Percentiles rank a stretch among this genome's conserved stretches.
Evolutionary conservation across 2,113 vertebrate genomes (phyloP).

Genomic region (Marmota monax): DNA sequence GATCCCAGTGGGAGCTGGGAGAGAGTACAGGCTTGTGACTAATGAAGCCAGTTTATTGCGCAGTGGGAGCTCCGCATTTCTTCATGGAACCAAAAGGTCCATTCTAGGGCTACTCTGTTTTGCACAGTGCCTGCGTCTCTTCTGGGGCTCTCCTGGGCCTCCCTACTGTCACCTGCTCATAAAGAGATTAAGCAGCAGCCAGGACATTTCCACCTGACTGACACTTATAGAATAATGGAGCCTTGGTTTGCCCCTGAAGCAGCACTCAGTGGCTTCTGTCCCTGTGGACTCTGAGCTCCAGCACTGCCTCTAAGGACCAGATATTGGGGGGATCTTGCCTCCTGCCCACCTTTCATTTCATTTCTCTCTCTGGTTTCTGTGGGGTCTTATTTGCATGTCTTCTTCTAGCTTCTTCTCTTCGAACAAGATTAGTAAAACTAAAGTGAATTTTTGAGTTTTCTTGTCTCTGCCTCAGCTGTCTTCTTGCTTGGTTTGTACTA

Average conservation of each 20-base stretch:
- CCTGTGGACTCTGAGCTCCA: background rate
- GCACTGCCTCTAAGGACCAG: slow-evolving; percentile 28
- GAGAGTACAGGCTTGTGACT: background rate
- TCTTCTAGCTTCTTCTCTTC: background rate
- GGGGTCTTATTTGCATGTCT: background rate
- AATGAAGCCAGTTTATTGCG: background rate
- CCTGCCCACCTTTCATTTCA: background rate
- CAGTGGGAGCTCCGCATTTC: background rate
- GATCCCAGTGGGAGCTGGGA: background rate
- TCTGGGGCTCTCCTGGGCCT: slow-evolving; percentile 39
- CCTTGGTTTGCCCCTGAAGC: slow-evolving; percentile 60
- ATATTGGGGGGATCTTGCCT: background rate
- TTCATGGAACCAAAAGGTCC: background rate
- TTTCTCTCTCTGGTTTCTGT: background rate
- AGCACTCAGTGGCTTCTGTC: slow-evolving; percentile 23
- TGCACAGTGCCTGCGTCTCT: background rate
- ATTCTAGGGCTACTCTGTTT: slow-evolving; percentile 41
- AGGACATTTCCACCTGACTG: slow-evolving; percentile 46
- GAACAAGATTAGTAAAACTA: background rate
- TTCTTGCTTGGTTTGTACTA: background rate
- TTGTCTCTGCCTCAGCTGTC: background rate
- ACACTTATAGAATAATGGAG: slow-evolving; percentile 67
- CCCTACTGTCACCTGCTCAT: slow-evolving; percentile 44
- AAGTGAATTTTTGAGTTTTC: background rate
- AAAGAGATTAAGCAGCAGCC: slow-evolving; percentile 59